Conservation (phyloP, 2,888 invertebrate genomes). For the Argyresthia albistria region DNA sequence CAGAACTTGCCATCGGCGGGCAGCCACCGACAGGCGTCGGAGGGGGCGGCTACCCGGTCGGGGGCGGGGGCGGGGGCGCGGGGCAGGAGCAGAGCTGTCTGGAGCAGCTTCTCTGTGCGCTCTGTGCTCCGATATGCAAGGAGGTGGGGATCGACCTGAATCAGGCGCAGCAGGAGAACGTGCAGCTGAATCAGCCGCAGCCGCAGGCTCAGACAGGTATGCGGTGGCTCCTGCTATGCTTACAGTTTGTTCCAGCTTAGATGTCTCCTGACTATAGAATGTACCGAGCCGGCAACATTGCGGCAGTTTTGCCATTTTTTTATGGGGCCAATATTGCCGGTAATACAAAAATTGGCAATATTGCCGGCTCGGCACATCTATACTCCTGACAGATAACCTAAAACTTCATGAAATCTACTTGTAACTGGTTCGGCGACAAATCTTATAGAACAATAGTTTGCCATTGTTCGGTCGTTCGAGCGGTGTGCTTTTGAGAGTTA, state of each 20-base stretch:
- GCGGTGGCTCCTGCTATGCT: not conserved
- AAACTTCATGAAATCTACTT: too few relatives aligned
- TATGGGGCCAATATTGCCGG: too few relatives aligned
- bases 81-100: constrained; percentile 42
- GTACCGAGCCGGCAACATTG: not conserved
- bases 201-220: constrained; percentile 20
- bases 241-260: too few relatives aligned
- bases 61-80: constrained; percentile 17
- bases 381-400: too few relatives aligned
- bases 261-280: not conserved
- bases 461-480: too few relatives aligned
- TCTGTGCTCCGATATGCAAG: constrained; percentile 64
- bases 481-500: too few relatives aligned
- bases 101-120: constrained; percentile 57
- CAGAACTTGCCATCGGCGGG: constrained; percentile 53
- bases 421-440: too few relatives aligned
- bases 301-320: too few relatives aligned
- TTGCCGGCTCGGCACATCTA: too few relatives aligned
- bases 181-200: constrained; percentile 51
- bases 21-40: not conserved
- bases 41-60: constrained; percentile 25
- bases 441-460: too few relatives aligned
- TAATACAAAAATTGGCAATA: too few relatives aligned
- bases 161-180: constrained; percentile 33
- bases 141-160: constrained; percentile 58